Evolutionary conservation across 2,888 invertebrate species (phyloP).

Genomic region (Polydrusus cervinus): DNA sequence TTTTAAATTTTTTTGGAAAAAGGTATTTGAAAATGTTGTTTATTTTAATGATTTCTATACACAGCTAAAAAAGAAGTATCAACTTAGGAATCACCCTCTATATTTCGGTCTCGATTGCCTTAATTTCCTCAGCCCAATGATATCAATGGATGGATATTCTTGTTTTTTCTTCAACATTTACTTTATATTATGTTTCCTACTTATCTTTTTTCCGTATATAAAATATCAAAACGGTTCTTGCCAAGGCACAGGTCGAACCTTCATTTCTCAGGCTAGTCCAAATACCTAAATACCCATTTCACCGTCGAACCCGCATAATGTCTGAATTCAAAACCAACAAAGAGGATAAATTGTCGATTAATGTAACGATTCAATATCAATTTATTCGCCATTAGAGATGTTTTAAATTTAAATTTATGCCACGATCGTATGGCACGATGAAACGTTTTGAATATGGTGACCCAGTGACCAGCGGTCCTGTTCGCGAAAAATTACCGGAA

Average conservation of each 20-base stretch:
- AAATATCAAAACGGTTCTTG: background rate
- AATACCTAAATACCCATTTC: background rate
- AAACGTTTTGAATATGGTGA: conserved; percentile 36
- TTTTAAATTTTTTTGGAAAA: too few relatives aligned
- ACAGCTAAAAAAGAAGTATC: too few relatives aligned
- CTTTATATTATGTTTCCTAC: too few relatives aligned
- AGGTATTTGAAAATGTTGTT: too few relatives aligned
- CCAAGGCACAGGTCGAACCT: background rate
- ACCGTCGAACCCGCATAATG: conserved; percentile 7
- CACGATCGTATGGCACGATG: conserved; percentile 34
- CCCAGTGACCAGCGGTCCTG: conserved; percentile 26
- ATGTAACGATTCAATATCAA: conserved; percentile 31
- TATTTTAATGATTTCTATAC: too few relatives aligned
- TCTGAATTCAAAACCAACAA: conserved; percentile 14
- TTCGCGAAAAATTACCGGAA: conserved; percentile 29
- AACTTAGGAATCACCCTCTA: too few relatives aligned
- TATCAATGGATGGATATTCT: too few relatives aligned
- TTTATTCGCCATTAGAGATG: conserved; percentile 21
- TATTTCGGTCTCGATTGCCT: too few relatives aligned
- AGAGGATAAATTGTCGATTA: conserved; percentile 35
- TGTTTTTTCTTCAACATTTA: too few relatives aligned
- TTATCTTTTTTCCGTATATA: too few relatives aligned
- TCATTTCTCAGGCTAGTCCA: conserved; percentile 4
- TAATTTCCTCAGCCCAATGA: too few relatives aligned
- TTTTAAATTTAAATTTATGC: conserved; percentile 42